Conservation (phyloP, 2,888 invertebrate species). For the Noctuana brunneofusca region DNA sequence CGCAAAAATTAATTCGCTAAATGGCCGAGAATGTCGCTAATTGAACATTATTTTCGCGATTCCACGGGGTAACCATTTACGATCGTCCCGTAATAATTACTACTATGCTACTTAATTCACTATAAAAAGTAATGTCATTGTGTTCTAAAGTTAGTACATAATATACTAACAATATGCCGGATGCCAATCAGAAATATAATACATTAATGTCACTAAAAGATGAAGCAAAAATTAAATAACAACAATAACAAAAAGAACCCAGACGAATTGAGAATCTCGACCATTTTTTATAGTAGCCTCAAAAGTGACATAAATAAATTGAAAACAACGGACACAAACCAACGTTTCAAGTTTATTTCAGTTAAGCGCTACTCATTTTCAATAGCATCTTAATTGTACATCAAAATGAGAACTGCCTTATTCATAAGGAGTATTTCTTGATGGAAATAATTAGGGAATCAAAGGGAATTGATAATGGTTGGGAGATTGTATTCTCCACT, state of each 20-base stretch:
- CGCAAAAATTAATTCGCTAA: neutral
- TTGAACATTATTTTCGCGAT: neutral
- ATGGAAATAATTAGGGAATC: constrained; percentile 44
- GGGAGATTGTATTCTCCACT: constrained; percentile 32
- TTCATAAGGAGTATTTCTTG: constrained; percentile 37
- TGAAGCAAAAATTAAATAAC: too few species aligned
- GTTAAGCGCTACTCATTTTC: constrained; percentile 38
- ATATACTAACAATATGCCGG: too few species aligned
- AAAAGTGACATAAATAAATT: constrained; percentile 6
- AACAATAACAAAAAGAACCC: too few species aligned
- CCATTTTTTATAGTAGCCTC: too few species aligned
- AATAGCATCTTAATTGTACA: constrained; percentile 57
- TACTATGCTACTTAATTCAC: neutral
- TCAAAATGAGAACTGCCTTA: constrained; percentile 58
- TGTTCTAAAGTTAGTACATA: neutral
- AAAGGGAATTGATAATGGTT: constrained; percentile 51
- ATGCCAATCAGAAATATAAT: too few species aligned
- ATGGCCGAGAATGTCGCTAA: neutral
- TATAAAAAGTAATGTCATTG: neutral
- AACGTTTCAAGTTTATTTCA: constrained; percentile 21
- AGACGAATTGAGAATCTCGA: too few species aligned
- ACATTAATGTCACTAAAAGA: too few species aligned
- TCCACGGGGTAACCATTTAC: constrained; percentile 3
- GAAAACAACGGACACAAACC: neutral
- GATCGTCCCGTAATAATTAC: neutral